Conservation (phyloP, 53 echinoderm and acorn worm genomes). For the Echinarachnius parma region DNA sequence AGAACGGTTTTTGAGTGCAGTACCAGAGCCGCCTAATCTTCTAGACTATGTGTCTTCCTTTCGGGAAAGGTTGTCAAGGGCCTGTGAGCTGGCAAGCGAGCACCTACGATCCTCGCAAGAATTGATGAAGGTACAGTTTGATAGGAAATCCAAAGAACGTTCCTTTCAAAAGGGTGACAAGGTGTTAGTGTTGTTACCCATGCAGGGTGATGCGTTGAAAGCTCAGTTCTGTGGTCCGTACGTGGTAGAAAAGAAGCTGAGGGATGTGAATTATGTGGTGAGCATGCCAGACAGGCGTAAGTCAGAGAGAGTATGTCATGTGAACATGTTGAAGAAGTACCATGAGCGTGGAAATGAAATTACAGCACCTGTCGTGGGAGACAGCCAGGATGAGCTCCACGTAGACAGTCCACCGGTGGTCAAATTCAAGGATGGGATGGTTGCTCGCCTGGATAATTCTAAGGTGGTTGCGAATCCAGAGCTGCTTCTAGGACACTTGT, state of each 20-base stretch:
- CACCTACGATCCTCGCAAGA: slow-evolving; percentile 6
- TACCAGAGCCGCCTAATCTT: not conserved
- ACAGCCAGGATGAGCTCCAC: no score
- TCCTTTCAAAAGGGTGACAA: slow-evolving; percentile 55
- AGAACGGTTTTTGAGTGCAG: slow-evolving; percentile 26
- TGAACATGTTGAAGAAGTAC: no score
- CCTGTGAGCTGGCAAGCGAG: slow-evolving; percentile 32
- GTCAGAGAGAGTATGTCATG: slow-evolving; percentile 36
- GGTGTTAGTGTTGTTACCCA: slow-evolving; percentile 60
- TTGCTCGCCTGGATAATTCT: no score
- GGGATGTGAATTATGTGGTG: slow-evolving; percentile 59
- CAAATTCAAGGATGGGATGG: no score
- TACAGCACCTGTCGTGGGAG: no score
- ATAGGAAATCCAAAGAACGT: slow-evolving; percentile 36
- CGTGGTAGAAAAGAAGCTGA: slow-evolving; percentile 35
- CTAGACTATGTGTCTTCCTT: slow-evolving; percentile 36
- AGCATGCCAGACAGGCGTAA: slow-evolving; percentile 60
- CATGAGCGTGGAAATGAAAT: slow-evolving; percentile 35
- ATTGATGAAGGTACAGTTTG: slow-evolving; percentile 54
- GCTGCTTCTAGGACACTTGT: no score
- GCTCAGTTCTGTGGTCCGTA: slow-evolving; percentile 60
- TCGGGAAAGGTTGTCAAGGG: slow-evolving; percentile 23
- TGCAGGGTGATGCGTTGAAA: slow-evolving; percentile 52
- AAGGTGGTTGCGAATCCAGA: no score
- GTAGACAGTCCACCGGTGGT: no score